A percentile compares a stretch with the other conserved stretches of the same genome.
Evolutionary conservation across 1,140 invertebrate species (phyloP).

Genomic region (Pseudomyrmex flavicornis): DNA sequence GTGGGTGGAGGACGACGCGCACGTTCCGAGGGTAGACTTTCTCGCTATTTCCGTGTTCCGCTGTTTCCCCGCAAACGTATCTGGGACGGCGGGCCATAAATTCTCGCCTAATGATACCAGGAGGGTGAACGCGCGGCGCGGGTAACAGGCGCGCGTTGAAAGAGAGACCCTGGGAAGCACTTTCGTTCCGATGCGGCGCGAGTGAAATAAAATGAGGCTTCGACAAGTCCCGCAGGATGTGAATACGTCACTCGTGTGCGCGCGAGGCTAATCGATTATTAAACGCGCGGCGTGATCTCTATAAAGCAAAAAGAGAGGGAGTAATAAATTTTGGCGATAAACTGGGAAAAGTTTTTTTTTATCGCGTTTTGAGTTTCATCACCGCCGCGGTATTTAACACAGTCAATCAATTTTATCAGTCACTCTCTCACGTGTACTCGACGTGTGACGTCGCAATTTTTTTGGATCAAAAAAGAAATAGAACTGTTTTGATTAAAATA

Average conservation of each 20-base stretch:
- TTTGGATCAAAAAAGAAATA: no score
- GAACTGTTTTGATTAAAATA: no score
- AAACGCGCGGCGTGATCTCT: background rate
- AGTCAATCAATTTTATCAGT: no score
- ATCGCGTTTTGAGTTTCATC: background rate
- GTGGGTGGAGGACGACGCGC: background rate
- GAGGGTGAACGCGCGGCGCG: background rate
- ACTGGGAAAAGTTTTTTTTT: background rate
- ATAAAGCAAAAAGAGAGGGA: background rate
- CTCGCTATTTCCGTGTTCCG: constrained; percentile 43
- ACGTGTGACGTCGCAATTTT: no score
- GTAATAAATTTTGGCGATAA: background rate
- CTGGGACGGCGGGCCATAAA: constrained; percentile 61
- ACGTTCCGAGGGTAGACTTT: constrained; percentile 23
- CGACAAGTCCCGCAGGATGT: constrained; percentile 35
- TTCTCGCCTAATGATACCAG: constrained; percentile 60
- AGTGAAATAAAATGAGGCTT: constrained; percentile 53
- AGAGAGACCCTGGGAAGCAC: constrained; percentile 21
- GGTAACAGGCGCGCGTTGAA: background rate
- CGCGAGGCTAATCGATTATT: constrained; percentile 53
- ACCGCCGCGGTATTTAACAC: background rate
- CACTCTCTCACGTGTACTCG: no score
- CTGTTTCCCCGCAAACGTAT: constrained; percentile 48
- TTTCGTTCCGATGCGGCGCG: constrained; percentile 28
- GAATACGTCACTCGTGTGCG: constrained; percentile 34